Base-by-base conservation (phyloP, 1,140 invertebrate species). In the Antheraea mylitta region DNA sequence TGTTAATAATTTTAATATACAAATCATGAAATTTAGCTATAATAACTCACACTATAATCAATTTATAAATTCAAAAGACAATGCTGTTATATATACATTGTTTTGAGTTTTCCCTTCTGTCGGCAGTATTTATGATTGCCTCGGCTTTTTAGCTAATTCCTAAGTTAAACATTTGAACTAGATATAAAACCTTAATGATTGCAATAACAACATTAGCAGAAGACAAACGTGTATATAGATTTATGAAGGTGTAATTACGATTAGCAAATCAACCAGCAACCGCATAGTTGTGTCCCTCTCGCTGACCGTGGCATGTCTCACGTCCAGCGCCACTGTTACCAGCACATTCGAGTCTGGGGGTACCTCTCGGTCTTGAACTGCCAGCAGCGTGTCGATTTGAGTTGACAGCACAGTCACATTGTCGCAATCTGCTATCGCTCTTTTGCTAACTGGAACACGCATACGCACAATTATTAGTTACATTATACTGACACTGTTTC, bases 341-440 rank as follows among this genome's bases (percentile, higher is more conserved):
- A 18, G 30, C 3, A 73, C 58, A 22, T 71, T 67, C 3, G 63
- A 16, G 16, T 64, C 63, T 2, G 85, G 86, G 64, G 76, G 63
- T 59, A 66, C 19, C 60, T 79, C 82, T 60, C 86, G 83, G 62
- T 87, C 86, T 68, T 93, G 94, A 68, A 86, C 84, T 9, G 92
- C 86, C 64, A 93, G 78, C 67, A 93, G 73, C 58, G 76, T 71
- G 74, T 89, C 85, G 72, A 91, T 64, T 70, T 76, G 77, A 19
- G 69, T 67, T 9, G 84, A 77, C 30, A 82, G 67, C n/a, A 37
- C 58, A 64, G 81, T 80, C 59, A 75, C 65, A 67, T 86, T 87
- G 68, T 60, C 62, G 72, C 85, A 87, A 2, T 42, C 60, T 11
- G 67, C 60, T n/a, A 60, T 8, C 22, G 66, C 75, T 22, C 60